These are phyloP conservation scores for Pasiphila rectangulata DNA, from an alignment of 2,888 invertebrate species.

Conservation along the genomic window DNA sequence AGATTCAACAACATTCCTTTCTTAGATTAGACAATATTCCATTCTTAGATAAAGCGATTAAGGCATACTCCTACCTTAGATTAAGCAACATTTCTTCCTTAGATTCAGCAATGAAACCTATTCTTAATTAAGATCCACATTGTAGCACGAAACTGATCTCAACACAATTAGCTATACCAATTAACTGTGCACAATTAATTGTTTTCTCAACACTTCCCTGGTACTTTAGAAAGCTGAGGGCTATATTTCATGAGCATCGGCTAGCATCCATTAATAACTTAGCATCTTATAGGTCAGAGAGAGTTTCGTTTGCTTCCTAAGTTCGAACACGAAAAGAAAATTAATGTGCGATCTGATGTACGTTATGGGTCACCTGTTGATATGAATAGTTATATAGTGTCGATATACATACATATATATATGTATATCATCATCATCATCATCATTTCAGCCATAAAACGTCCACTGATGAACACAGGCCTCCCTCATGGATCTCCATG, in stretches of 20 bases:
- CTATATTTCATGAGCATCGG: constrained; percentile 52
- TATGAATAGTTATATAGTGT: too few species aligned
- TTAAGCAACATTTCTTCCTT: constrained; percentile 18
- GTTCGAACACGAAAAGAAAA: neutral
- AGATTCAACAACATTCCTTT: constrained; percentile 7
- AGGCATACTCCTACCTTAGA: too few species aligned
- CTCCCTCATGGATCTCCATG: too few species aligned
- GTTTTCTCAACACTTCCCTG: constrained; percentile 26
- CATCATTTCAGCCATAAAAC: too few species aligned
- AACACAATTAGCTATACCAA: constrained; percentile 20
- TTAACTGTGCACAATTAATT: constrained; percentile 22
- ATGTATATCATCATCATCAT: too few species aligned
- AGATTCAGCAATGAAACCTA: constrained; percentile 6
- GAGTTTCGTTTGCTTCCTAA: constrained; percentile 33
- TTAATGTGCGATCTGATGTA: neutral
- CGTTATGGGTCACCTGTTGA: too few species aligned
- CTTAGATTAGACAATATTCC: too few species aligned
- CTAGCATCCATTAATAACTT: constrained; percentile 49
- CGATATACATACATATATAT: too few species aligned
- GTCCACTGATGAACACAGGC: too few species aligned
- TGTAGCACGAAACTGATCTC: constrained; percentile 11
- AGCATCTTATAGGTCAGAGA: constrained; percentile 58
- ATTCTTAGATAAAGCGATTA: too few species aligned
- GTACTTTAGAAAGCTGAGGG: constrained; percentile 49
- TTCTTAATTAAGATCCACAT: constrained; percentile 17